Conservation (phyloP, 2,113 vertebrate species). For the Puma concolor region DNA sequence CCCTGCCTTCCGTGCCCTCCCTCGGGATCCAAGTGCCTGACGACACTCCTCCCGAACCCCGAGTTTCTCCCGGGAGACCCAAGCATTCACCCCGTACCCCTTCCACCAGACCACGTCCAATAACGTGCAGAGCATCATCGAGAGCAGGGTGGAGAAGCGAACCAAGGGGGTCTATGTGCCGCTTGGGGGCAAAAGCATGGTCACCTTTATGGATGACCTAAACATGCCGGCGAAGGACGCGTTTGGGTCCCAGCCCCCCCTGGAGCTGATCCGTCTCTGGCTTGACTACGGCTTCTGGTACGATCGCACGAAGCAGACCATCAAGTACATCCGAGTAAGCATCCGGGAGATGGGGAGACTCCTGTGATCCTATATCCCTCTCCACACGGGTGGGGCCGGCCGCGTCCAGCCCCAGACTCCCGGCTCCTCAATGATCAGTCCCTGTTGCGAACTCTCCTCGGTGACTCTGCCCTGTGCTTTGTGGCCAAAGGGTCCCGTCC, state of each 20-base stretch:
- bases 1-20: neutral
- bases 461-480: neutral
- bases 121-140: conserved; percentile 91
- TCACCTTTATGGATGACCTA: conserved; percentile 93
- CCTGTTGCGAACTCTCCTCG: neutral
- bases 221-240: conserved; percentile 93
- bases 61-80: neutral
- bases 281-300: conserved; percentile 95
- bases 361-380: neutral
- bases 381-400: neutral
- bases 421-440: neutral
- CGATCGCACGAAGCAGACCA: conserved; percentile 89
- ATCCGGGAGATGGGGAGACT: neutral
- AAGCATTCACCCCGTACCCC: neutral
- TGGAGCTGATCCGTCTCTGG: conserved; percentile 93
- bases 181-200: conserved; percentile 89
- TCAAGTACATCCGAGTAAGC: conserved; percentile 91
- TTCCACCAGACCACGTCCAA: conserved; percentile 89
- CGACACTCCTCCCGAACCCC: neutral
- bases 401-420: neutral
- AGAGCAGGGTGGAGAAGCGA: conserved; percentile 92
- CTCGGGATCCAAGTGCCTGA: neutral
- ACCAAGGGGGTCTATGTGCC: conserved; percentile 92
- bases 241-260: conserved; percentile 93
- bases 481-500: neutral